Evolutionary conservation across 2,888 invertebrate species (phyloP), one percentile per base, ranked within the genome.

Genomic region (Lysandra coridon): DNA sequence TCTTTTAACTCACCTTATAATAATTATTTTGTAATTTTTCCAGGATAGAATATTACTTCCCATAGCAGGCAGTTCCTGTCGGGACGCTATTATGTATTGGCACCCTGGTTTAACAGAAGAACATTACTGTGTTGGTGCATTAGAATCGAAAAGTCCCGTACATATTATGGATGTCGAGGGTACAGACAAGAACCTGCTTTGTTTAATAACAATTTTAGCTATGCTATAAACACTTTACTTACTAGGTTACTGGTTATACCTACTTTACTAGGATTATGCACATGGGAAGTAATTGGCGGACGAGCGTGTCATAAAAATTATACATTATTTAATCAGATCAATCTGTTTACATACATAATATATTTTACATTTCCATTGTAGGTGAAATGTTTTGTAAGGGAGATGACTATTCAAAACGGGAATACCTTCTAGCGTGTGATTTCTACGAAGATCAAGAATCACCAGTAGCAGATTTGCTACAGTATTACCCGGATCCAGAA

Each of bases 61-160:
- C 0, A 94, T 94, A 14, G 93, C 94, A 81, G 94, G 94, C 30
- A 85, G 88, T 53, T 93, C 94, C 0, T 94, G 94, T 80, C 88
- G 94, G 82, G 94, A 94, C 83, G 94, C 94, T 3, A 92, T 94
- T 62, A 93, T 94, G 94, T 94, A 94, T 80, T 94, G 94, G 94
- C 92, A 93, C 82, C 94, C 94, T 17, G 92, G 93, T 82, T 85
- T 94, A 53, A 91, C 91, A 3, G 94, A 94, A 84, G 94, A 94
- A 82, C 94, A 94, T 84, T 94, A 93, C 80, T 94, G 94, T 81
- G 94, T 94, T 0, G 94, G 94, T 1, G 94, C 94, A 2, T 85
- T 94, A 37, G 94, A 94, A 85, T 88, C 93, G 0, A 92, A 90
- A 83, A 90, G 88, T 73, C 85, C 93, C 1, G 93, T 94, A 17